A percentile compares a stretch with the other conserved stretches of the same genome.
Conservation (phyloP, 2,888 invertebrate genomes). For the Sceliomorpha sp. region DNA sequence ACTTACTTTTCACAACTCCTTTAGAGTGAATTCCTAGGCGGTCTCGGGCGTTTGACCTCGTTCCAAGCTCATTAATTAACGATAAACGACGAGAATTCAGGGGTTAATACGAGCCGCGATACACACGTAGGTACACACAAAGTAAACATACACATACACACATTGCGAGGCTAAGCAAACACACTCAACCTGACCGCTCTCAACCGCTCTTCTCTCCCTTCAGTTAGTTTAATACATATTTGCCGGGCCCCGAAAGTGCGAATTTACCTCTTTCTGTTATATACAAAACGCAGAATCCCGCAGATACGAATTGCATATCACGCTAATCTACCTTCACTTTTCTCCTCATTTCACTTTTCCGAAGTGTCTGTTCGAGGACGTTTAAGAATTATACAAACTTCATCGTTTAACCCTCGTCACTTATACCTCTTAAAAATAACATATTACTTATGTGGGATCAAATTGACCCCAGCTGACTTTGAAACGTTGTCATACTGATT, state of each 20-base stretch:
- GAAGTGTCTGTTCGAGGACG: too few relatives aligned
- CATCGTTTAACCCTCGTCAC: too few relatives aligned
- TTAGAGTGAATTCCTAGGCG: slow-evolving; percentile 11
- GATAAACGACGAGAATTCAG: slow-evolving; percentile 14
- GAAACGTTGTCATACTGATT: too few relatives aligned
- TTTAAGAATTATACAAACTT: too few relatives aligned
- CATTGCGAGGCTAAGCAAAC: not conserved
- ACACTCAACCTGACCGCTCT: not conserved
- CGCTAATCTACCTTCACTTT: too few relatives aligned
- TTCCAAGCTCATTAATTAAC: slow-evolving; percentile 18
- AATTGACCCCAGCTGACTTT: too few relatives aligned
- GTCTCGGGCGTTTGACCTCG: slow-evolving; percentile 12
- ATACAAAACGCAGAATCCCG: too few relatives aligned
- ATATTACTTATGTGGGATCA: too few relatives aligned
- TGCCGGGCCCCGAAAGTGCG: slow-evolving; percentile 1
- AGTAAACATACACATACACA: not conserved
- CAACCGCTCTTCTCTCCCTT: not conserved
- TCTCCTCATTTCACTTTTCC: too few relatives aligned
- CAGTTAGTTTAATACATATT: slow-evolving; percentile 3
- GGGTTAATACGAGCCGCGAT: slow-evolving; percentile 13
- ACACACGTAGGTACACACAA: slow-evolving; percentile 3
- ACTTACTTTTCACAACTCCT: slow-evolving; percentile 10
- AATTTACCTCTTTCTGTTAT: not conserved
- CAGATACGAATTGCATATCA: too few relatives aligned
- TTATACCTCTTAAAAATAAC: too few relatives aligned